Evolutionary conservation across 2,888 invertebrate species (phyloP).

Genomic region (Cinara cedri): DNA sequence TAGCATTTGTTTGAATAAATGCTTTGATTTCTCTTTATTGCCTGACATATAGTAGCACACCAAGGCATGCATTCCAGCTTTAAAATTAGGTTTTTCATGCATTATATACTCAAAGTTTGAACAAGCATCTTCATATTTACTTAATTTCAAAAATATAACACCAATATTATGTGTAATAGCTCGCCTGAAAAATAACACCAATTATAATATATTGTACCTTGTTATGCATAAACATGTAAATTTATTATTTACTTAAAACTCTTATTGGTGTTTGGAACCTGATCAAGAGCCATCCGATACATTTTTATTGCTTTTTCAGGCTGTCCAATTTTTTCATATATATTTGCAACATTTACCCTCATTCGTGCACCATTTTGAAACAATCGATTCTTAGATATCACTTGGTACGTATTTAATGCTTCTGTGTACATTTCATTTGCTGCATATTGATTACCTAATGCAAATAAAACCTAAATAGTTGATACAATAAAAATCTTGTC

Average conservation of each 20-base stretch:
- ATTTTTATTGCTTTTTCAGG: constrained; percentile 95
- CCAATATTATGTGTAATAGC: constrained; percentile 99
- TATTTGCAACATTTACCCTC: constrained; percentile 98
- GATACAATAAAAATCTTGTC: background rate
- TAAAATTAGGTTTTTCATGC: constrained; percentile 91
- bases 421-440: constrained; percentile 94
- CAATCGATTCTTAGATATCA: constrained; percentile 90
- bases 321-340: constrained; percentile 92
- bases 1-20: constrained; percentile 86
- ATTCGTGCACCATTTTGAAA: constrained; percentile 91
- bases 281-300: constrained; percentile 98
- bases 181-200: constrained; percentile 68
- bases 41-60: constrained; percentile 87
- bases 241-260: constrained; percentile 74
- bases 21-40: constrained; percentile 91
- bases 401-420: constrained; percentile 93
- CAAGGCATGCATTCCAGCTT: constrained; percentile 83
- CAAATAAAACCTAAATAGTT: constrained; percentile 82
- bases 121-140: constrained; percentile 94
- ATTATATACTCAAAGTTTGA: constrained; percentile 97
- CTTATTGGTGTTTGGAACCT: constrained; percentile 90
- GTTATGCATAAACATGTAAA: background rate
- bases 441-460: constrained; percentile 92
- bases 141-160: constrained; percentile 91
- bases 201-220: background rate